Conservation (phyloP, 2,113 vertebrate genomes). For the Orcinus orca region DNA sequence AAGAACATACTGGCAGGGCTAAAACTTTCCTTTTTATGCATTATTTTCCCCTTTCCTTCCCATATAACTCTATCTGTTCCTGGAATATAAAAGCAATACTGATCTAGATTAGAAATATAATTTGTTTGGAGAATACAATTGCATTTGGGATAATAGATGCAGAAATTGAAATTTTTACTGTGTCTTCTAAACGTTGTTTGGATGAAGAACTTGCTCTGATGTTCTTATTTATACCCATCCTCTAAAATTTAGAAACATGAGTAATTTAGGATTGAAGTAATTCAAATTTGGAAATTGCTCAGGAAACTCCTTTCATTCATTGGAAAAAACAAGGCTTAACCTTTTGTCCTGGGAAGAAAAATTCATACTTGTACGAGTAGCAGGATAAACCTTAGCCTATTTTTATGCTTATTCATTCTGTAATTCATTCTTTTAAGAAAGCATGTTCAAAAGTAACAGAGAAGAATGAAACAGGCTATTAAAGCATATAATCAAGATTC, state of each 20-base stretch:
- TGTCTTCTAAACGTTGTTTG: background rate
- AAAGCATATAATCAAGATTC: background rate
- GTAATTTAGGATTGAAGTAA: background rate
- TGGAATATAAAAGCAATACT: background rate
- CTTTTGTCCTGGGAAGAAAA: background rate
- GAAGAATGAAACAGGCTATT: background rate
- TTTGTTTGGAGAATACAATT: background rate
- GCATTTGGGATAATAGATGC: background rate
- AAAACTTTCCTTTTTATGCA: background rate
- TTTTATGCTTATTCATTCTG: background rate
- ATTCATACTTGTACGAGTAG: background rate
- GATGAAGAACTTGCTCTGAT: background rate
- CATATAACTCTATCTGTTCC: background rate
- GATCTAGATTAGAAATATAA: background rate
- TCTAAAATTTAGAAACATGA: background rate
- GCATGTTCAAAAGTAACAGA: background rate
- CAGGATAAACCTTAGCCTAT: background rate
- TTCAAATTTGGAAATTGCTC: background rate
- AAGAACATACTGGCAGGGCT: background rate
- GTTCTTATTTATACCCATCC: background rate
- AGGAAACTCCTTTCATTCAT: background rate
- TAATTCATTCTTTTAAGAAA: background rate
- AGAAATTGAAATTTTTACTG: background rate
- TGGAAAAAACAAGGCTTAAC: background rate
- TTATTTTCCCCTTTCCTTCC: background rate